Base-by-base conservation (phyloP, 2,113 vertebrate genomes). In the Pomatostomus ruficeps region DNA sequence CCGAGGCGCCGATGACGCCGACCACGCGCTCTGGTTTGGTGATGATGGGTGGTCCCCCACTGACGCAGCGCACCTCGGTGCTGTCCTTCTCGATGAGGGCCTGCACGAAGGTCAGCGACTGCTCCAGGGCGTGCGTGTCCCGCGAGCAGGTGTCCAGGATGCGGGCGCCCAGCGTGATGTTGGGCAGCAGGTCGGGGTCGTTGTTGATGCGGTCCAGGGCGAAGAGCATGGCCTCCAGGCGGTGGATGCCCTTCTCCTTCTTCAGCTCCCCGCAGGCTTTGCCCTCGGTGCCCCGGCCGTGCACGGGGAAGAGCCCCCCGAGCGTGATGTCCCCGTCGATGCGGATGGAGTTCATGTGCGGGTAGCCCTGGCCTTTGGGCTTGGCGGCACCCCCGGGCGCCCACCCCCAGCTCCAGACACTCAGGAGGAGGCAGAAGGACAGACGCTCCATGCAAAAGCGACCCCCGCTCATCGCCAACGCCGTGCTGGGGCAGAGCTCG, bases 181-280 rank as follows among this genome's bases (percentile, higher is more conserved):
- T 99, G 93, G 99, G 99, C 91, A 99, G 98, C 97, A 99, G 98
- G 89, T 99, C 99, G 5, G 98, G 98, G 98, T 99, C 99, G 10
- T 99, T 99, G 98, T 99, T 99, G 97, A 99, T 99, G 43, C 99
- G 98, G 77, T 99, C 99, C 97, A 99, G 95, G 18, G 99, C 99
- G 11, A 99, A 99, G 18, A 99, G 97, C 99, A 99, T 99, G 94
- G 99, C 99, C 98, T 99, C 99, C 95, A 99, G 96, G 73, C 99
- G 98, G 57, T 99, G 99, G 97, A 99, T 99, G 87, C 99, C 99
- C 77, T 99, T 99, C 84, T 99, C 99, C 96, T 99, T 99, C 97
- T 99, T 99, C 63, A 99, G 98, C 95, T 99, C 99, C 16, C 99
- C 99, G 3, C 99, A 99, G 94, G 99, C 98, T 89, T 98, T 99